Evolutionary conservation across 2,888 invertebrate genomes (phyloP), one percentile per base, ranked within the genome.

Genomic region (Tricholauxania praeusta): DNA sequence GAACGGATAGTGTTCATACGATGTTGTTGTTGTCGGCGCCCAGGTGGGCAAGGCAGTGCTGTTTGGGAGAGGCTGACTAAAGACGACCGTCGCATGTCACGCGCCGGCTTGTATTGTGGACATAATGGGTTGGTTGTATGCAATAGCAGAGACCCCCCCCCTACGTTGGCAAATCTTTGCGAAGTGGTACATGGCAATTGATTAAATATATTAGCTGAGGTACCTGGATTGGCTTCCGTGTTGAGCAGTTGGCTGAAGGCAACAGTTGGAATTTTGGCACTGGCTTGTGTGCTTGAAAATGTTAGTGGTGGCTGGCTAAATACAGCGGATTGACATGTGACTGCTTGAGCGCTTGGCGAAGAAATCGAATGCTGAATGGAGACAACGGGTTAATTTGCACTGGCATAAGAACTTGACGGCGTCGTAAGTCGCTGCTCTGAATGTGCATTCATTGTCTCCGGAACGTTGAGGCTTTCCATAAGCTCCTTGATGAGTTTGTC

Each of bases 71-170:
- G 53, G 12, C 53, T 53, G 53, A 53, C n/a, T 53, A 53, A 7
- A 15, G n/a, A 15, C 17, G 53, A 53, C 12, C 53, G 19, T 53
- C 53, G 53, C 53, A 53, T 53, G 15, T 53, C 53, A 2, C 3
- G 22, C 22, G 3, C 22, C 22, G 22, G 3, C 22, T 1, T 22
- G 22, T 3, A 22, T 22, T 22, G 22, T 22, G 22, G 22, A 2
- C 22, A 22, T 22, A 22, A 22, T n/a, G n/a, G n/a, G n/a, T 1
- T 53, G 53, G 19, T 53, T 53, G 19, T 53, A 53, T 17, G 53
- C n/a, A 53, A 53, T 53, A 15, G 53, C 53, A 17, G 53, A 53
- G 15, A 53, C 53, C 53, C n/a, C n/a, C n/a, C 53, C 53, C n/a
- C n/a, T 15, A 53, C 53, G 15, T 53, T 7, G n/a, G n/a, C 8